Evolutionary conservation across 2,888 invertebrate species (phyloP).

Genomic region (Pandemis corylana): DNA sequence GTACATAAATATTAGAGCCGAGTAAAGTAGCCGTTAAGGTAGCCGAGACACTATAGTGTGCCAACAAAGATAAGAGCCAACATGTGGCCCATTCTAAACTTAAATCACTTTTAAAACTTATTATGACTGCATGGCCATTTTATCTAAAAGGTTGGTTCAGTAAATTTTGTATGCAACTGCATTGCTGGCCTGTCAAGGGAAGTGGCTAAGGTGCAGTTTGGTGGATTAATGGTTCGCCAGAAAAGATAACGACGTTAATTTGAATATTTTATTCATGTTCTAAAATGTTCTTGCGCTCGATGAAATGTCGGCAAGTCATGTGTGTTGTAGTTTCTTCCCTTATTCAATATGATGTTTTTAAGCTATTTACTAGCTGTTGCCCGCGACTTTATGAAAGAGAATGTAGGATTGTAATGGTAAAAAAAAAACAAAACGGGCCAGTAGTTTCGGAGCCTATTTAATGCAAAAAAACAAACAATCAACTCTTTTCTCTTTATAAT

Average conservation of each 20-base stretch:
- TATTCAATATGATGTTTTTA: too few species aligned
- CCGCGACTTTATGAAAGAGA: too few species aligned
- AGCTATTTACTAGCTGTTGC: too few species aligned
- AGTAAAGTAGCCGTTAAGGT: too few species aligned
- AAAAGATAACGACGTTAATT: background rate
- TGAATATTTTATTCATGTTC: background rate
- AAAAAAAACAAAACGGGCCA: too few species aligned
- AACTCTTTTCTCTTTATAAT: too few species aligned
- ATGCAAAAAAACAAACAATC: too few species aligned
- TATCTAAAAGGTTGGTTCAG: conserved; percentile 4
- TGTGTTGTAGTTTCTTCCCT: too few species aligned
- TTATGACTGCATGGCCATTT: background rate
- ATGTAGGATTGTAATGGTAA: too few species aligned
- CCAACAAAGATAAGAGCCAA: background rate
- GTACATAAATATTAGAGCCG: too few species aligned
- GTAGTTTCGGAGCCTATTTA: too few species aligned
- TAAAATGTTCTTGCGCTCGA: background rate
- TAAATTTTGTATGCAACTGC: conserved; percentile 29
- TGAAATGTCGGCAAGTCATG: background rate
- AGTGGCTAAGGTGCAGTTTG: conserved; percentile 15
- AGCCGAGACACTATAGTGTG: background rate
- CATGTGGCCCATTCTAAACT: background rate
- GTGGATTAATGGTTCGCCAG: conserved; percentile 16
- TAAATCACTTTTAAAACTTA: background rate
- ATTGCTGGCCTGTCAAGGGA: conserved; percentile 27